Conservation (phyloP, 2,113 vertebrate species). For the Brienomyrus longianalis region DNA sequence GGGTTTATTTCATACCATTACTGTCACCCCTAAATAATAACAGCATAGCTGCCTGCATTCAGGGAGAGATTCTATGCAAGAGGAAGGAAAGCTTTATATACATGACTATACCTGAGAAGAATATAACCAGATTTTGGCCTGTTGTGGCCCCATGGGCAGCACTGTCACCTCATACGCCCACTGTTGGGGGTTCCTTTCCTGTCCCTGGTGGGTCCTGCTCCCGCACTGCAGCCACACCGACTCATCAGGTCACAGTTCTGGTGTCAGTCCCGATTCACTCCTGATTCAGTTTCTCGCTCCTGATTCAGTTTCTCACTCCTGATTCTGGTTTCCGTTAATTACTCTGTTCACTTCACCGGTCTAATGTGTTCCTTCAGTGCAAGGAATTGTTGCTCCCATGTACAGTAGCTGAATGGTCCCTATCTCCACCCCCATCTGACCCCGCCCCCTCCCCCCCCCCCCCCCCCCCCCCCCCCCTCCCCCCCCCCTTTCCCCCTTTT, state of each 20-base stretch:
- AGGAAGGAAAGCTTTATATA: not conserved
- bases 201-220: not conserved
- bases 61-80: not conserved
- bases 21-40: not conserved
- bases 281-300: not conserved
- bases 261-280: not conserved
- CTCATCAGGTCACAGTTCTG: not conserved
- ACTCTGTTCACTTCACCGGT: not conserved
- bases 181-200: not conserved
- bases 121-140: not conserved
- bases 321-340: not conserved
- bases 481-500: too few relatives aligned
- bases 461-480: too few relatives aligned
- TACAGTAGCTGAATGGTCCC: not conserved
- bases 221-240: not conserved
- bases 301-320: not conserved
- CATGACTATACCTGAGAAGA: not conserved
- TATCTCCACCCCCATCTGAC: too few relatives aligned
- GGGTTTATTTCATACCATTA: slow-evolving; percentile 9
- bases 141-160: not conserved
- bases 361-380: not conserved
- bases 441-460: too few relatives aligned
- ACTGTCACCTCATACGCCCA: not conserved
- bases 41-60: not conserved
- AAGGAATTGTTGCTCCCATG: not conserved